Evolutionary conservation across 2,797 vertebrate genomes (phyloP).

Genomic region (Scarus forsteni): DNA sequence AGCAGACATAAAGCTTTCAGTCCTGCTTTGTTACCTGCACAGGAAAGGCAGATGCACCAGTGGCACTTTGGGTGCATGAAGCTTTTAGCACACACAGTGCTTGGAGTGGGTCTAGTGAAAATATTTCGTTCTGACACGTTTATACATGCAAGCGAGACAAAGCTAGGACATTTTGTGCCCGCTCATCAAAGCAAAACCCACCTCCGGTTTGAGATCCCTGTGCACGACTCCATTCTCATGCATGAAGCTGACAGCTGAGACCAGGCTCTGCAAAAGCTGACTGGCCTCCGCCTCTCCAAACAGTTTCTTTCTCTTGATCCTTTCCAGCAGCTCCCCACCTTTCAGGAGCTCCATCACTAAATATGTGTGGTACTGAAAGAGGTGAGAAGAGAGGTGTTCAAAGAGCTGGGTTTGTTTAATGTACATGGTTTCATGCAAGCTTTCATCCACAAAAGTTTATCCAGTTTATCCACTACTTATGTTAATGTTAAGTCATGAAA

Average conservation of each 20-base stretch:
- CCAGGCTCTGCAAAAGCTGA: constrained; percentile 90
- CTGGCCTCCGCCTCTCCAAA: constrained; percentile 94
- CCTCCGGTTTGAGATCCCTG: constrained; percentile 95
- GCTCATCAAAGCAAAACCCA: constrained; percentile 45
- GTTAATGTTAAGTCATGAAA: background rate
- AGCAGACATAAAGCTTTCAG: no score
- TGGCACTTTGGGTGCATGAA: no score
- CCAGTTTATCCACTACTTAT: background rate
- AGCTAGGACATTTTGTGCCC: no score
- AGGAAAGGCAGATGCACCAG: no score
- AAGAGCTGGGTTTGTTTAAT: background rate
- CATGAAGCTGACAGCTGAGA: constrained; percentile 94
- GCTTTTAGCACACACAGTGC: no score
- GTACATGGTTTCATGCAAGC: background rate
- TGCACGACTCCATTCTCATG: constrained; percentile 94
- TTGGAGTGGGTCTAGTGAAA: no score
- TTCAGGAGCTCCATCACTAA: constrained; percentile 92
- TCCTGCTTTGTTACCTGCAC: no score
- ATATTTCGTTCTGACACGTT: no score
- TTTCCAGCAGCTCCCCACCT: constrained; percentile 92
- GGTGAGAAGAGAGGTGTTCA: background rate
- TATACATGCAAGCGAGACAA: accelerated
- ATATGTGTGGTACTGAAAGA: constrained; percentile 90
- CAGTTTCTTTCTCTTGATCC: constrained; percentile 91
- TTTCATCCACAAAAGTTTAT: background rate